phyloP scores from a whole-genome alignment of 2,113 vertebrate genomes.

The Menidia beryllina region DNA sequence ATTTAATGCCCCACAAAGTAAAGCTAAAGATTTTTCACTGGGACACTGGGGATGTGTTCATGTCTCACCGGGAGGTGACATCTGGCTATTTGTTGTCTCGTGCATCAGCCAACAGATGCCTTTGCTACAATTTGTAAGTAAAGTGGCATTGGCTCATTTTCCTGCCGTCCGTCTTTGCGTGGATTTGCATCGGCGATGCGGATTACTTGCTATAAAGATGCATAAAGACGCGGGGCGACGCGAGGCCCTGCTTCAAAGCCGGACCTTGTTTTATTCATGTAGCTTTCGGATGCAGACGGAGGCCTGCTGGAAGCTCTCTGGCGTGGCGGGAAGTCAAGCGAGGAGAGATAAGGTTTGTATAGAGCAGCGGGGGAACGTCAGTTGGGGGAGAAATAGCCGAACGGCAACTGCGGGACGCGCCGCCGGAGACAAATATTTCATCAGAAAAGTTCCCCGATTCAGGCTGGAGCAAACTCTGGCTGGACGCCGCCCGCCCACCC shows the following conservation, averaged over 20 bases:
- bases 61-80: neutral
- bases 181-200: constrained; percentile 21
- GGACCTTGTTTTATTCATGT: constrained; percentile 67
- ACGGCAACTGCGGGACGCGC: constrained; percentile 57
- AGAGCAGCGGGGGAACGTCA: constrained; percentile 45
- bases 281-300: constrained; percentile 27
- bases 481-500: constrained; percentile 37
- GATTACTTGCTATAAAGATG: constrained; percentile 26
- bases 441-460: constrained; percentile 53
- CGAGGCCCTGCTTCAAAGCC: constrained; percentile 33
- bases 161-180: neutral
- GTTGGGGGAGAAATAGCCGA: constrained; percentile 44
- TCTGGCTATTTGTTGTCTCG: neutral
- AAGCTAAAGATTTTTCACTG: neutral
- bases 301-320: constrained; percentile 51
- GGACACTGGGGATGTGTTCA: neutral
- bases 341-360: constrained; percentile 53
- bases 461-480: constrained; percentile 30
- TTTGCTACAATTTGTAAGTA: constrained; percentile 11
- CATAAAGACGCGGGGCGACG: constrained; percentile 12
- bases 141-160: constrained; percentile 7
- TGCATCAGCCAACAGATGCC: neutral
- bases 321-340: constrained; percentile 59
- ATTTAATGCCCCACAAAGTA: neutral
- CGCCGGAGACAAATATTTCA: constrained; percentile 61